Evolutionary conservation across 2,888 invertebrate genomes (phyloP).

Genomic region (Anagyrus pseudococci): DNA sequence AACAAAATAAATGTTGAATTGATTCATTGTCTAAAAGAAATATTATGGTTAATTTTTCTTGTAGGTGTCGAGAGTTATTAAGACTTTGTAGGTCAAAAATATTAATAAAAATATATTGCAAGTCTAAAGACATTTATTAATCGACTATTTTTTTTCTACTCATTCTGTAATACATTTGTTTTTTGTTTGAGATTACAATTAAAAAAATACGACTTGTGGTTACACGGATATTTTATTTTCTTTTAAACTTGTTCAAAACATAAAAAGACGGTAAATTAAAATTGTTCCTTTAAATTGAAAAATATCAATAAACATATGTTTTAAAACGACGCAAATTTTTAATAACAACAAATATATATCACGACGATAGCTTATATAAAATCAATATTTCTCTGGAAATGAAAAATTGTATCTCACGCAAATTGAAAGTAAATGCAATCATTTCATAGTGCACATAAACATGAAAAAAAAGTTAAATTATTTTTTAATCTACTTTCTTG

Average conservation of each 20-base stretch:
- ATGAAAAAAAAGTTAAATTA: too few relatives aligned
- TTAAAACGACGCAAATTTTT: background rate
- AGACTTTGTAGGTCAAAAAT: conserved; percentile 23
- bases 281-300: too few relatives aligned
- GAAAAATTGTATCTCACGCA: conserved; percentile 22
- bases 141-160: conserved; percentile 32
- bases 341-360: background rate
- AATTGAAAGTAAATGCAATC: conserved; percentile 15
- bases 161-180: conserved; percentile 38
- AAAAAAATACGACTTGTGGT: conserved; percentile 60
- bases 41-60: background rate
- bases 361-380: background rate
- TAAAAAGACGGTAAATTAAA: too few relatives aligned
- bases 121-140: background rate
- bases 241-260: conserved; percentile 37
- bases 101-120: conserved; percentile 13
- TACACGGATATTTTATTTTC: conserved; percentile 52
- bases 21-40: background rate
- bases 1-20: too few relatives aligned
- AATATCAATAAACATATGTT: background rate
- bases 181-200: conserved; percentile 57
- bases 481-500: background rate
- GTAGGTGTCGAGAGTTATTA: conserved; percentile 3
- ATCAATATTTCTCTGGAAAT: background rate
- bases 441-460: too few relatives aligned